Percentiles rank a stretch among this genome's conserved stretches.
These are phyloP conservation scores for Monoplex corrugatus DNA, from an alignment of 2,888 invertebrate species.

Conservation along the genomic window DNA sequence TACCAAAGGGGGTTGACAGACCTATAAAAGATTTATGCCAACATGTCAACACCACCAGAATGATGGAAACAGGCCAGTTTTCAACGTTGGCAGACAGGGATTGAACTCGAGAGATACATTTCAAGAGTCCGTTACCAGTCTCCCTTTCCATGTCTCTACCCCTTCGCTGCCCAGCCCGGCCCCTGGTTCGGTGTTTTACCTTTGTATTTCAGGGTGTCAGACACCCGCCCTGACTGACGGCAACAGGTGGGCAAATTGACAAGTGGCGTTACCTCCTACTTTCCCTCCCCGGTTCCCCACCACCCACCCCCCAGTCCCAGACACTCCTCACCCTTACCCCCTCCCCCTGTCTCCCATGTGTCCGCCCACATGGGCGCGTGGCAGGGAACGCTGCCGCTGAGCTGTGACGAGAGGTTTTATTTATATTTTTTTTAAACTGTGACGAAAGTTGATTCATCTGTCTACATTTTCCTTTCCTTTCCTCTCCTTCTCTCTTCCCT, in stretches of 20 bases:
- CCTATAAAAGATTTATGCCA: neutral
- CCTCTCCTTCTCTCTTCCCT: neutral
- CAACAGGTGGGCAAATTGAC: neutral
- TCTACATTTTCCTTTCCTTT: neutral
- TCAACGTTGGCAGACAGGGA: no score
- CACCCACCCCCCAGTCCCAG: neutral
- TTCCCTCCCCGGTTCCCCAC: neutral
- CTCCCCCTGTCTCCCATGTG: neutral
- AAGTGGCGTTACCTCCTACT: conserved; percentile 8
- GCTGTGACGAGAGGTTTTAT: no score
- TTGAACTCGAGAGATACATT: no score
- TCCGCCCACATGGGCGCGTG: neutral
- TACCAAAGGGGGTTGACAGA: no score
- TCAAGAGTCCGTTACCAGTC: neutral
- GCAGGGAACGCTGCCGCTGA: neutral
- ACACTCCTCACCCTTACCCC: neutral
- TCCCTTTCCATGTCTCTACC: neutral
- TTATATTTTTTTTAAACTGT: no score
- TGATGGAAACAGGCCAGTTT: neutral
- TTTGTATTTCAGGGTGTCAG: neutral
- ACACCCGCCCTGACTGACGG: neutral
- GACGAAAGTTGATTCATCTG: neutral
- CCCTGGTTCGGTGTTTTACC: neutral
- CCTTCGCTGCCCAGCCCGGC: neutral
- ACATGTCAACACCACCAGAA: neutral